These are phyloP conservation scores for Mantis religiosa DNA, from an alignment of 2,888 invertebrate species.

Conservation along the genomic window DNA sequence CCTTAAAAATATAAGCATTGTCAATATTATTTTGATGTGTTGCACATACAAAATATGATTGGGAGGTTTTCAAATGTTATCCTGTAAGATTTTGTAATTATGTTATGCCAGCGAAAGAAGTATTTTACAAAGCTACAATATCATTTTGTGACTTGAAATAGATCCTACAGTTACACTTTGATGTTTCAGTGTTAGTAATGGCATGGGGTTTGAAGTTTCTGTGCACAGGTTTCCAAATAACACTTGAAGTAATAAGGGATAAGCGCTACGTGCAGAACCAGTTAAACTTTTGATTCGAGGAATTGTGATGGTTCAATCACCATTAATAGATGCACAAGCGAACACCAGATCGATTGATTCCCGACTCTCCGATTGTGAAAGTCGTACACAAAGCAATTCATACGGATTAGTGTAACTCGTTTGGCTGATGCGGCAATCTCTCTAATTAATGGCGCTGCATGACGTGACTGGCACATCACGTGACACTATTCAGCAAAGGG, in stretches of 20 bases:
- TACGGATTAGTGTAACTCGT: conserved; percentile 10
- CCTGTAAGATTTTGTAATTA: no score
- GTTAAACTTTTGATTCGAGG: background rate
- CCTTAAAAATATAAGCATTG: no score
- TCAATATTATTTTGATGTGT: no score
- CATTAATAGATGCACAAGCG: background rate
- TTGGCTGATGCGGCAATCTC: conserved; percentile 8
- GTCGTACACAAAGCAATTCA: conserved; percentile 4
- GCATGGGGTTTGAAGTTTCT: background rate
- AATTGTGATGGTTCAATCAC: background rate
- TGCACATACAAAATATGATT: no score
- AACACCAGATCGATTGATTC: background rate
- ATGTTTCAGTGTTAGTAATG: background rate
- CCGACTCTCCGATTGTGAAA: background rate
- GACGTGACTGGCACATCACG: background rate
- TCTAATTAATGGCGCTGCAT: conserved; percentile 10
- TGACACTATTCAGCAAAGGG: background rate
- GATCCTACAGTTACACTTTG: no score
- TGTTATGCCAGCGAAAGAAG: no score
- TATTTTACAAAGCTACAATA: no score
- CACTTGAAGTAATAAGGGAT: background rate
- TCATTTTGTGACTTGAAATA: no score
- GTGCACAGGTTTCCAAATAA: background rate
- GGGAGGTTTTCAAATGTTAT: no score
- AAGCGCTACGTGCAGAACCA: background rate